Conservation (phyloP, 1,140 invertebrate genomes). For the Dryas iulia region DNA sequence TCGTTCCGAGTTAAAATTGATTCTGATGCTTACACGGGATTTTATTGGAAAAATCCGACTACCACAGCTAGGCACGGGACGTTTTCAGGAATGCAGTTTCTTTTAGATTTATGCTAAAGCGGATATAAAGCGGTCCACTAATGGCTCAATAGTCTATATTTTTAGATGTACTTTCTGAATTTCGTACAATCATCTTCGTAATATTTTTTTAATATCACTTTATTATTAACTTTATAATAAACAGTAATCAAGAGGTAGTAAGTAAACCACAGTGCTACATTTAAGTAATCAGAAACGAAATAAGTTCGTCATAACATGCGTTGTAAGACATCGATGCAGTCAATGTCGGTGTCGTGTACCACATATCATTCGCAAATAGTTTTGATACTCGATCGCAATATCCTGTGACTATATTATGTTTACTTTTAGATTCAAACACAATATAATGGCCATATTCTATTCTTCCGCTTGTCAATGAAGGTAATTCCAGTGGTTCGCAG, state of each 20-base stretch:
- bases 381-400: conserved; percentile 68
- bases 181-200: not conserved
- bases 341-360: conserved; percentile 40
- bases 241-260: too few species aligned
- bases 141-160: conserved; percentile 10
- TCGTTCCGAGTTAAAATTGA: conserved; percentile 39
- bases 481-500: conserved; percentile 19
- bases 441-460: conserved; percentile 46
- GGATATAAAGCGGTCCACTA: conserved; percentile 20
- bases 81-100: conserved; percentile 26
- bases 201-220: not conserved
- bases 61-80: conserved; percentile 31
- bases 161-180: conserved; percentile 1
- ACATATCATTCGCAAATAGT: conserved; percentile 61
- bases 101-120: conserved; percentile 34
- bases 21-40: conserved; percentile 37
- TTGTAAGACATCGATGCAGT: conserved; percentile 7
- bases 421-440: conserved; percentile 60
- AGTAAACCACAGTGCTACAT: not conserved
- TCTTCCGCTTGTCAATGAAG: conserved; percentile 32
- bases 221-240: not conserved
- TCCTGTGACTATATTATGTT: conserved; percentile 69
- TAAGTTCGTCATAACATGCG: conserved; percentile 15
- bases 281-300: conserved; percentile 9
- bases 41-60: conserved; percentile 38